Conservation (phyloP, 2,113 vertebrate species). For the Cyanistes caeruleus region DNA sequence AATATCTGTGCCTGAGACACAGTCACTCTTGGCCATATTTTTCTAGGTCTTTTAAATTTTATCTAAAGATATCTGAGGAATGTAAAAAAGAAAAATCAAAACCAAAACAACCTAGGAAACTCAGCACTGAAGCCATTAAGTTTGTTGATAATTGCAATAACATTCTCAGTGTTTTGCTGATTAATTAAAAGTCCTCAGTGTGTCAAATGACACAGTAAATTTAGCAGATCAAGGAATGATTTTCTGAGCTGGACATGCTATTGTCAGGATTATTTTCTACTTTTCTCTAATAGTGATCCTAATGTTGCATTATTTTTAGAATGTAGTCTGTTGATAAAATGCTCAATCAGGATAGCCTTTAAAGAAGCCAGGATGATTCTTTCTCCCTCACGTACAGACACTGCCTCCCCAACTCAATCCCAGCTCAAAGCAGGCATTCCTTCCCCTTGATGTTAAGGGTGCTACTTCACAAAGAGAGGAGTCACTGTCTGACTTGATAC, state of each 20-base stretch:
- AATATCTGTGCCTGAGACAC: neutral
- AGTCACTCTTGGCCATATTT: neutral
- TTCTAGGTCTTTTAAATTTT: neutral
- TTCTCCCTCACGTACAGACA: neutral
- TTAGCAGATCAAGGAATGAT: neutral
- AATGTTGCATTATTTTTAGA: constrained; percentile 37
- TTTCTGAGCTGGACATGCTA: neutral
- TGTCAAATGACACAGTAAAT: neutral
- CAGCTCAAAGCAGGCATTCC: neutral
- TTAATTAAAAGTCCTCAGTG: neutral
- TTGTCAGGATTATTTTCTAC: neutral
- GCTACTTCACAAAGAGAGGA: neutral
- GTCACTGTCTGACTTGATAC: neutral
- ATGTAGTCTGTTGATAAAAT: neutral
- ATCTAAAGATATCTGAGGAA: neutral
- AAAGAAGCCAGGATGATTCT: neutral
- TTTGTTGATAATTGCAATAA: neutral
- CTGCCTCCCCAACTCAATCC: neutral
- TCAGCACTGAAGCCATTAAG: neutral
- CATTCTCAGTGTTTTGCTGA: neutral
- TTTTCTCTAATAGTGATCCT: neutral
- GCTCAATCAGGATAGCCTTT: neutral
- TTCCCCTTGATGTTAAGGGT: neutral
- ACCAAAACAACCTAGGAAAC: neutral
- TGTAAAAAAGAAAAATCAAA: neutral